phyloP scores from a whole-genome alignment of 2,113 vertebrate genomes.

The Aegotheles bennettii region DNA sequence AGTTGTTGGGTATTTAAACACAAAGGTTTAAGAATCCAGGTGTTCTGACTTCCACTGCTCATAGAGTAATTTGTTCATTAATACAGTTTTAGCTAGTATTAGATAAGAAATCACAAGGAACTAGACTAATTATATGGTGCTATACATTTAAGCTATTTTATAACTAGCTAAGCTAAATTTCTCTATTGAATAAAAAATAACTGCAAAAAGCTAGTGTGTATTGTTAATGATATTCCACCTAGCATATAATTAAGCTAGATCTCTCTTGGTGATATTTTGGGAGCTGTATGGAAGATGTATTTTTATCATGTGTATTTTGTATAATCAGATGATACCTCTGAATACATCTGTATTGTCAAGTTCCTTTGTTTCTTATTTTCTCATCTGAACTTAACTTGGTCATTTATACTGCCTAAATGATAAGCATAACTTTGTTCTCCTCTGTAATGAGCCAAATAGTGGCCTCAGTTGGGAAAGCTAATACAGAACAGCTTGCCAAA shows the following conservation, averaged over 20 bases:
- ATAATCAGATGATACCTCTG: conserved; percentile 5
- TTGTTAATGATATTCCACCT: conserved; percentile 43
- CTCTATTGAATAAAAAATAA: conserved; percentile 35
- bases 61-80: not conserved
- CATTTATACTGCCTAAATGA: not conserved
- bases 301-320: not conserved
- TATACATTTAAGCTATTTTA: conserved; percentile 46
- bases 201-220: conserved; percentile 22
- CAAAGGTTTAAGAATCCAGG: not conserved
- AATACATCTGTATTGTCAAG: not conserved
- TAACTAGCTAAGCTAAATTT: conserved; percentile 45
- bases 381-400: not conserved
- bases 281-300: not conserved
- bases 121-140: conserved; percentile 1
- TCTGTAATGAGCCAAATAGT: not conserved
- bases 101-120: conserved; percentile 32
- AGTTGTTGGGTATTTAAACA: not conserved
- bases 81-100: conserved; percentile 15
- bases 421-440: not conserved
- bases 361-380: not conserved
- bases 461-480: not conserved
- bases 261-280: conserved; percentile 1
- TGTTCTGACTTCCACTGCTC: not conserved
- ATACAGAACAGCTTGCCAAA: not conserved
- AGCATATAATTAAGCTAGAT: not conserved